Percentiles rank a stretch among this genome's conserved stretches.
These are phyloP conservation scores for Capitulum mitella DNA, from an alignment of 2,888 invertebrate genomes.

Conservation along the genomic window DNA sequence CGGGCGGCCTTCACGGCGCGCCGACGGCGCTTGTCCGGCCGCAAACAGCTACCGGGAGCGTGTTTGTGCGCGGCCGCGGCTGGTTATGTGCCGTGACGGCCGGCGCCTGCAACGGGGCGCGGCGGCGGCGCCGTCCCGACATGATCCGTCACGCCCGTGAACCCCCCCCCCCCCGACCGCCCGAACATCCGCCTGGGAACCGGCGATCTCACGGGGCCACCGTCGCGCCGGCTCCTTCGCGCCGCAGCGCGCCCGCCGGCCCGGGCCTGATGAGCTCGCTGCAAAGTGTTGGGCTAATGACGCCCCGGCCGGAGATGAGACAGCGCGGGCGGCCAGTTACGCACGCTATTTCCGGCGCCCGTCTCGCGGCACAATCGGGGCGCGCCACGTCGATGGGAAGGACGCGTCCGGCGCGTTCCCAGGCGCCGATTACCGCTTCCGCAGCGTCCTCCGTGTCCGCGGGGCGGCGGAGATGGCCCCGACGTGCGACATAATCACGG, in stretches of 20 bases:
- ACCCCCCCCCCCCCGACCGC: too few relatives aligned
- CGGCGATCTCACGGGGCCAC: neutral
- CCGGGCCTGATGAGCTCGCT: neutral
- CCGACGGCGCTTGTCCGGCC: neutral
- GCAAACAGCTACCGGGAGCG: neutral
- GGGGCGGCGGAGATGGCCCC: neutral
- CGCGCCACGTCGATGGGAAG: neutral
- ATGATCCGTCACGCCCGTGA: too few relatives aligned
- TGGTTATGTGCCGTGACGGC: too few relatives aligned
- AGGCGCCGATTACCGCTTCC: neutral
- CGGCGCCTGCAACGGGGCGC: neutral
- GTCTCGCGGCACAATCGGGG: neutral
- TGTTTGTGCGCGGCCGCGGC: too few relatives aligned
- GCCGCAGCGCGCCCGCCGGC: neutral
- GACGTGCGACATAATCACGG: neutral
- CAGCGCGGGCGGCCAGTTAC: neutral
- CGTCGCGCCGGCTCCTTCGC: neutral
- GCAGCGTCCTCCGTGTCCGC: neutral
- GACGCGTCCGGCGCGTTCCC: neutral
- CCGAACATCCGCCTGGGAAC: neutral
- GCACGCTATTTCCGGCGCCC: neutral
- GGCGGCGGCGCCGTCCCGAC: too few relatives aligned
- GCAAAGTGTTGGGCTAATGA: neutral
- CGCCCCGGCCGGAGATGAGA: too few relatives aligned
- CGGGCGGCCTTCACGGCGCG: neutral